A percentile compares a stretch with the other conserved stretches of the same genome.
Evolutionary conservation across 2,113 vertebrate species (phyloP).

Genomic region (Callopanchax toddi): DNA sequence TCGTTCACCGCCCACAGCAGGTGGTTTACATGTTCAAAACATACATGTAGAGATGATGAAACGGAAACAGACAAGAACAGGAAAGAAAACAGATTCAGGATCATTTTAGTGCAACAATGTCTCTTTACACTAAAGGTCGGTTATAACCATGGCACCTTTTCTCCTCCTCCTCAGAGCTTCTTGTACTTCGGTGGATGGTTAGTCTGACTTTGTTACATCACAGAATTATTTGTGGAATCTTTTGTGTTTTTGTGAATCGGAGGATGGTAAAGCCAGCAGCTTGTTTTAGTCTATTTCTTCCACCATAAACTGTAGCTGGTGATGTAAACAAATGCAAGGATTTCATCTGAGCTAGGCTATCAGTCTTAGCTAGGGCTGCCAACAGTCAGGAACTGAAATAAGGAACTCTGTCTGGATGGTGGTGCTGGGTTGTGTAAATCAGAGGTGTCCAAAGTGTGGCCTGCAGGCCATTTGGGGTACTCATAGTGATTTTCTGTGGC

Average conservation of each 20-base stretch:
- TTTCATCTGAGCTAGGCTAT: no score
- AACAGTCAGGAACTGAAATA: no score
- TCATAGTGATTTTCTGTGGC: no score
- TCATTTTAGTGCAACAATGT: constrained; percentile 28
- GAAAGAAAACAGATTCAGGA: constrained; percentile 22
- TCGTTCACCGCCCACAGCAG: constrained; percentile 26
- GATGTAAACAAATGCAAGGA: no score
- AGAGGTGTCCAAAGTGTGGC: no score
- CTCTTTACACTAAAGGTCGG: constrained; percentile 23
- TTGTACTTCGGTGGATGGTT: constrained; percentile 12
- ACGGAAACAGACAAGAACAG: constrained; percentile 35
- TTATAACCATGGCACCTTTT: constrained; percentile 54
- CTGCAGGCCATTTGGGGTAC: no score
- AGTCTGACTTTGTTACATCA: constrained; percentile 6
- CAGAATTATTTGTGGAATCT: not conserved
- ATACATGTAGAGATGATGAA: constrained; percentile 28
- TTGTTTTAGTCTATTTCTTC: not conserved
- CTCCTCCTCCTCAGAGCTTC: constrained; percentile 31
- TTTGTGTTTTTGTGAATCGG: not conserved
- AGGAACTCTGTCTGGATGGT: no score
- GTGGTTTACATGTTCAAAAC: constrained; percentile 18
- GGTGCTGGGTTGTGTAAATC: no score
- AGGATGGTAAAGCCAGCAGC: not conserved
- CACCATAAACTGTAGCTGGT: no score
- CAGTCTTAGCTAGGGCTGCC: no score